Conservation (phyloP, 2,888 invertebrate genomes). For the Cephus runcator region DNA sequence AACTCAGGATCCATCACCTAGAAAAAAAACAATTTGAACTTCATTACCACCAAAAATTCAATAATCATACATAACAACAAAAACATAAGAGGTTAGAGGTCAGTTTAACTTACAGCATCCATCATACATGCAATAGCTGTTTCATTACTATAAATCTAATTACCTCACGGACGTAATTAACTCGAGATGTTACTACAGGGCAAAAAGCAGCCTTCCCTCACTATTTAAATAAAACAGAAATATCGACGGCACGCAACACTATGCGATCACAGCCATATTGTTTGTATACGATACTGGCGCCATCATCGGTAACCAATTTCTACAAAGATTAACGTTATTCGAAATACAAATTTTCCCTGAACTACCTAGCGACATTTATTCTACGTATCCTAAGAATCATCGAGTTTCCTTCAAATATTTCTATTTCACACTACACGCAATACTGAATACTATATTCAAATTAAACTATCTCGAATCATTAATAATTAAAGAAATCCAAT, state of each 20-base stretch:
- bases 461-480: background rate
- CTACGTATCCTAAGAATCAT: background rate
- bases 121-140: background rate
- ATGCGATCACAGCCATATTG: background rate
- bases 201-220: background rate
- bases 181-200: background rate
- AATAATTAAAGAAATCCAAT: background rate
- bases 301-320: background rate
- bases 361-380: background rate
- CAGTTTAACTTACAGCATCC: background rate
- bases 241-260: background rate
- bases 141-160: background rate
- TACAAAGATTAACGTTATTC: background rate
- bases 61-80: background rate
- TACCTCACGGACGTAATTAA: background rate
- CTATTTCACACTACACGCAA: background rate
- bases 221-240: background rate
- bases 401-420: background rate
- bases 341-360: background rate
- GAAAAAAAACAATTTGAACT: background rate
- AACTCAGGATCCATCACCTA: conserved; percentile 65
- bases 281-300: background rate
- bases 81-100: background rate
- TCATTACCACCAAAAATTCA: background rate
- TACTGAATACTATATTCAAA: background rate